A percentile compares a stretch with the other conserved stretches of the same genome.
These are phyloP conservation scores for Paradoxurus hermaphroditus DNA, from an alignment of 2,113 vertebrate genomes.

Conservation along the genomic window DNA sequence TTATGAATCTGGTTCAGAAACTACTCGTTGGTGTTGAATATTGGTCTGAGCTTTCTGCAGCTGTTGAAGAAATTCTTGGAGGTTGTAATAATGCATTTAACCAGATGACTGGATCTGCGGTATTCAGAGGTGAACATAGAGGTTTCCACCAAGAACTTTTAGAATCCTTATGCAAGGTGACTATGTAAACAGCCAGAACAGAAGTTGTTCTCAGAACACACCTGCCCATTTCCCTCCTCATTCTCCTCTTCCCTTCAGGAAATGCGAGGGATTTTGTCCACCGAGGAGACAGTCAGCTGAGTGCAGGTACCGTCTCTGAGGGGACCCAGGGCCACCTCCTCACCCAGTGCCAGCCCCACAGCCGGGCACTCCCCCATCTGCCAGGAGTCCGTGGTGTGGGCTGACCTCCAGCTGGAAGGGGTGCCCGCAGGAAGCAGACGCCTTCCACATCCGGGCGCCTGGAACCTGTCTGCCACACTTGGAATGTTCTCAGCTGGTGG, in stretches of 20 bases:
- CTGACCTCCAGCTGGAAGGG: background rate
- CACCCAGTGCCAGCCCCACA: rapidly evolving
- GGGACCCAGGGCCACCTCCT: background rate
- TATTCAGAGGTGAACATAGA: background rate
- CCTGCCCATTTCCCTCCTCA: background rate
- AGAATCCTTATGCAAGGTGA: background rate
- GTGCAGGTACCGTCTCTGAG: rapidly evolving
- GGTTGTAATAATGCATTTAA: too few relatives aligned
- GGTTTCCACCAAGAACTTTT: background rate
- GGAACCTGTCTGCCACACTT: background rate
- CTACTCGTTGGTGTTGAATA: too few relatives aligned
- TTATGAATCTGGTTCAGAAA: background rate
- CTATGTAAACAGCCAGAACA: background rate
- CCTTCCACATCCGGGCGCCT: background rate
- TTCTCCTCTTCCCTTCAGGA: background rate
- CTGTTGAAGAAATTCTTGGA: background rate
- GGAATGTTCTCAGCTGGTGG: background rate
- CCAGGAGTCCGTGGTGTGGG: background rate
- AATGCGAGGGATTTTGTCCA: background rate
- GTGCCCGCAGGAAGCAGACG: background rate
- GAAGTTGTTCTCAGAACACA: background rate
- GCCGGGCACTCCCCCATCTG: background rate
- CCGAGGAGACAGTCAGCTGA: background rate
- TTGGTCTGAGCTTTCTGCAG: background rate
- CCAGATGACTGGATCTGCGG: background rate